phyloP scores from a whole-genome alignment of 2,888 invertebrate species.

The Aspidiotus destructor region DNA sequence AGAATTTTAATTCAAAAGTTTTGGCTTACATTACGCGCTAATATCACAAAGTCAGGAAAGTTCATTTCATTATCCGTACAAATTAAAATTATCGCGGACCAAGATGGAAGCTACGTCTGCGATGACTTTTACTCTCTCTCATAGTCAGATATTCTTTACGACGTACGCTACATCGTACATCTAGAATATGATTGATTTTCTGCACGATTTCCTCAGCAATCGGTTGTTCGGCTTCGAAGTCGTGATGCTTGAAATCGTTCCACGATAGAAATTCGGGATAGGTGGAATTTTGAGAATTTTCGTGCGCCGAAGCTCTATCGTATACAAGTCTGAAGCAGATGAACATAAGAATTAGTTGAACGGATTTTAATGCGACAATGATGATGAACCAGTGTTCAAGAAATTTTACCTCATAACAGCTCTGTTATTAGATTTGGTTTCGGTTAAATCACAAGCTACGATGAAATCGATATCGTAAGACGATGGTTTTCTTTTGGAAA shows the following conservation, averaged over 20 bases:
- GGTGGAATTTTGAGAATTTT: conserved; percentile 22
- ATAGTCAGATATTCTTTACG: conserved; percentile 71
- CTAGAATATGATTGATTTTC: conserved; percentile 77
- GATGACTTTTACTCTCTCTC: conserved; percentile 58
- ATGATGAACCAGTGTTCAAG: not conserved
- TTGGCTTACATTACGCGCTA: too few species aligned
- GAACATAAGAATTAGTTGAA: not conserved
- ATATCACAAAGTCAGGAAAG: too few species aligned
- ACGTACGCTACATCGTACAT: conserved; percentile 66
- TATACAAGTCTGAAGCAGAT: conserved; percentile 37
- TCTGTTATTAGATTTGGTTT: conserved; percentile 59
- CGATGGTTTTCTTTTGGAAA: conserved; percentile 64
- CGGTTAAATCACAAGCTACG: conserved; percentile 74
- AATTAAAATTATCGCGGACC: conserved; percentile 3
- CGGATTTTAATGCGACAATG: conserved; percentile 2
- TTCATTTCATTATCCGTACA: too few species aligned
- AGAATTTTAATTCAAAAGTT: too few species aligned
- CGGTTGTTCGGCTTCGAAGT: conserved; percentile 71
- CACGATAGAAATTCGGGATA: conserved; percentile 39
- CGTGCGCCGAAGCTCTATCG: conserved; percentile 34
- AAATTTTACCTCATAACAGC: conserved; percentile 50
- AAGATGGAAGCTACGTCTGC: conserved; percentile 43
- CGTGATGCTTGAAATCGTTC: conserved; percentile 67
- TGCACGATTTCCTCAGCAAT: conserved; percentile 73
- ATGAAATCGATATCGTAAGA: conserved; percentile 77